Evolutionary conservation across 1,140 invertebrate species (phyloP).

Genomic region (Hypothenemus hampei): DNA sequence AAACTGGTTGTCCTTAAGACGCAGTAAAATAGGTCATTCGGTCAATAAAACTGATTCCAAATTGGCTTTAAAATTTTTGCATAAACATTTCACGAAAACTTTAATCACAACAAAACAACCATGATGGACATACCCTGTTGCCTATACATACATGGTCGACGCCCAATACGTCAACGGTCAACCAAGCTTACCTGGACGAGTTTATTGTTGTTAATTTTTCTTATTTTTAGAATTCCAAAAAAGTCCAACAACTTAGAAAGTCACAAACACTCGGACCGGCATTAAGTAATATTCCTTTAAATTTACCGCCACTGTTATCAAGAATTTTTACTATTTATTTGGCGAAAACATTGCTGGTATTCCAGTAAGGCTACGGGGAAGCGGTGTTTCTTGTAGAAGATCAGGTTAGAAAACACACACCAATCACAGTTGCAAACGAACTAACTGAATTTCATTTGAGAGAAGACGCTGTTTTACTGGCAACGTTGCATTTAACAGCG

Average conservation of each 20-base stretch:
- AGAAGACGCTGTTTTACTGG: too few relatives aligned
- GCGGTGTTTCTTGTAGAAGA: too few relatives aligned
- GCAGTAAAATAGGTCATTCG: background rate
- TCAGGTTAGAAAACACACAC: too few relatives aligned
- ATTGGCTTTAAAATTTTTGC: background rate
- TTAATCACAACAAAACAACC: constrained; percentile 1
- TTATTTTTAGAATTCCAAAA: too few relatives aligned
- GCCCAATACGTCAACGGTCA: constrained; percentile 27
- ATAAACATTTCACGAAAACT: constrained; percentile 5
- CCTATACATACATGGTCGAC: constrained; percentile 12
- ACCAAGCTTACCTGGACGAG: constrained; percentile 15
- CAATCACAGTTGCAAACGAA: too few relatives aligned
- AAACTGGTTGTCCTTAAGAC: background rate
- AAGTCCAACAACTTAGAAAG: too few relatives aligned
- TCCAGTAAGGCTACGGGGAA: too few relatives aligned
- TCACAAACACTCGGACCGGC: too few relatives aligned
- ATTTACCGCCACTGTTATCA: background rate
- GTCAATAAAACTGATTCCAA: background rate
- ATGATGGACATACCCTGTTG: constrained; percentile 14
- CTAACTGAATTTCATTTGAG: too few relatives aligned
- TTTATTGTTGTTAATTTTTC: constrained; percentile 24
- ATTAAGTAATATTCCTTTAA: background rate
- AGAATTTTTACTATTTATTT: too few relatives aligned
- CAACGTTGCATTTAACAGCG: too few relatives aligned
- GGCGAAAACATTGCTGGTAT: too few relatives aligned